phyloP scores from a whole-genome alignment of 1,140 invertebrate genomes.

The Chelonus insularis region DNA sequence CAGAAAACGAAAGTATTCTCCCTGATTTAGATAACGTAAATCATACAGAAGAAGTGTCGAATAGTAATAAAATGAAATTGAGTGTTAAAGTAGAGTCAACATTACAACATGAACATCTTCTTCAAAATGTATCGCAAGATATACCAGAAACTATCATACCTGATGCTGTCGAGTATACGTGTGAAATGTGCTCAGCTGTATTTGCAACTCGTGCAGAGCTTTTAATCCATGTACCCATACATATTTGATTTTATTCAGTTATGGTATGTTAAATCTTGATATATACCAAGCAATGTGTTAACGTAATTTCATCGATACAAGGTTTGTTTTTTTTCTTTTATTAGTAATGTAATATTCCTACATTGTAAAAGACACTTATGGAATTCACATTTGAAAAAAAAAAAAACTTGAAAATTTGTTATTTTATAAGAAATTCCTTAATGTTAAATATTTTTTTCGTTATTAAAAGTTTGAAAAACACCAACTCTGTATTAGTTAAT shows the following conservation, averaged over 20 bases:
- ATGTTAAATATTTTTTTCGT: too few species aligned
- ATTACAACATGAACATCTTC: not conserved
- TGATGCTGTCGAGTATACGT: slow-evolving; percentile 65
- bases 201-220: slow-evolving; percentile 74
- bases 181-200: slow-evolving; percentile 78
- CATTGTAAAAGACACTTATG: not conserved
- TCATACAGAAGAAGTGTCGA: slow-evolving; percentile 36
- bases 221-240: slow-evolving; percentile 75
- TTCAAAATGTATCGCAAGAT: slow-evolving; percentile 41
- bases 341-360: not conserved
- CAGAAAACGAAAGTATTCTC: slow-evolving; percentile 41
- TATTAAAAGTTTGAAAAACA: too few species aligned
- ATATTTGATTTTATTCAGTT: slow-evolving; percentile 67
- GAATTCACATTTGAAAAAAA: too few species aligned
- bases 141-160: slow-evolving; percentile 61
- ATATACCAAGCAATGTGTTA: not conserved
- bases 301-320: slow-evolving; percentile 11
- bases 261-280: slow-evolving; percentile 11
- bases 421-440: too few species aligned
- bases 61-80: slow-evolving; percentile 44
- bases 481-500: too few species aligned
- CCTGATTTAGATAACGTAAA: slow-evolving; percentile 41
- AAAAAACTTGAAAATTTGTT: not conserved
- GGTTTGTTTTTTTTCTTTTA: slow-evolving; percentile 33
- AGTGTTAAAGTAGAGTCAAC: slow-evolving; percentile 49